These are phyloP conservation scores for Alethe diademata DNA, from an alignment of 2,113 vertebrate species.

Conservation along the genomic window DNA sequence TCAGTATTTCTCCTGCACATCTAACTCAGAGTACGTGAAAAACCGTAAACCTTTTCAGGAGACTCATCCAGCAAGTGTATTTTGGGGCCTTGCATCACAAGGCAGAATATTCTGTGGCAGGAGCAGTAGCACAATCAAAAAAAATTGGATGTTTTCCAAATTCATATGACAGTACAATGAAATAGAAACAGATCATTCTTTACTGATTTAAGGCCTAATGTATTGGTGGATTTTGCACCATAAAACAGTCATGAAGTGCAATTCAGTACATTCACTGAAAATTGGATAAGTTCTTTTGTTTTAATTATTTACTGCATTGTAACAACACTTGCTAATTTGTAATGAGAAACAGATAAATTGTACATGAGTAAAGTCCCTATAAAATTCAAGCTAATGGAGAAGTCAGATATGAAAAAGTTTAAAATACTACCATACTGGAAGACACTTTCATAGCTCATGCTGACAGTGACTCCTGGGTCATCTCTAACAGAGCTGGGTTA, in stretches of 20 bases:
- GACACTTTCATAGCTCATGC: not conserved
- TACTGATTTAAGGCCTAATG: not conserved
- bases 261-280: not conserved
- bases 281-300: not conserved
- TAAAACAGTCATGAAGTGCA: not conserved
- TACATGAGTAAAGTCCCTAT: not conserved
- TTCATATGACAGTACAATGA: not conserved
- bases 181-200: not conserved
- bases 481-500: not conserved
- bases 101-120: not conserved
- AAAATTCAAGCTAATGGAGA: not conserved
- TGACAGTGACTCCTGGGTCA: not conserved
- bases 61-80: not conserved
- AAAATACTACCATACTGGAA: not conserved
- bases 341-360: not conserved
- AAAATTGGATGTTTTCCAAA: not conserved
- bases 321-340: not conserved
- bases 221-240: not conserved
- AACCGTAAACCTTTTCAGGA: not conserved
- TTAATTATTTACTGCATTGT: not conserved
- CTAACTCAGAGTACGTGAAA: not conserved
- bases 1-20: too few species aligned
- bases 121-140: not conserved
- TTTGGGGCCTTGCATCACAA: fast-evolving
- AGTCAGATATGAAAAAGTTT: not conserved